Percentiles rank a stretch among this genome's conserved stretches.
Evolutionary conservation across 2,888 invertebrate genomes (phyloP).

Genomic region (Lottia gigantea): DNA sequence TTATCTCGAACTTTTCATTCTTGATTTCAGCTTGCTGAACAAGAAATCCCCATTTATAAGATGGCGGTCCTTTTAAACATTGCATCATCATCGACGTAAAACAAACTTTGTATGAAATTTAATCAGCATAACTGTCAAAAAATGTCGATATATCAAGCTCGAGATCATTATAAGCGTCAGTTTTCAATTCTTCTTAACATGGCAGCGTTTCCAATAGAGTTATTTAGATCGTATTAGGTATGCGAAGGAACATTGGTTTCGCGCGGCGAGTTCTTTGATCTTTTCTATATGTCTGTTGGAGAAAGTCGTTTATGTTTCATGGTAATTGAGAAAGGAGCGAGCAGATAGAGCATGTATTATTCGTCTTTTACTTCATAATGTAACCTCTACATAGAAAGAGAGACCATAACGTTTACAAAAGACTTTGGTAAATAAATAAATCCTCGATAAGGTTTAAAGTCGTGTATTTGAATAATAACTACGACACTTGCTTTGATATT

Average conservation of each 20-base stretch:
- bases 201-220: constrained; percentile 11
- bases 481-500: constrained; percentile 1
- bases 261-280: constrained; percentile 5
- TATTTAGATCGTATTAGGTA: constrained; percentile 9
- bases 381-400: constrained; percentile 5
- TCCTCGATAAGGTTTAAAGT: not conserved
- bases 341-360: constrained; percentile 4
- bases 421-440: constrained; percentile 7
- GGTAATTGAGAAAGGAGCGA: constrained; percentile 9
- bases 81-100: too few species aligned
- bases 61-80: too few species aligned
- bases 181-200: constrained; percentile 5
- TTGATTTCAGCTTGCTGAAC: too few species aligned
- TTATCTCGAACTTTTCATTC: too few species aligned
- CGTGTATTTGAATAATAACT: constrained; percentile 7
- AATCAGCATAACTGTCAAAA: not conserved
- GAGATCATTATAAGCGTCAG: not conserved
- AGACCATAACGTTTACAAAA: constrained; percentile 7
- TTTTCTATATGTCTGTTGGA: constrained; percentile 8
- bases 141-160: constrained; percentile 1
- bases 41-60: too few species aligned
- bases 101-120: too few species aligned
- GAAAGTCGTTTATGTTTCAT: constrained; percentile 11
- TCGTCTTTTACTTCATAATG: constrained; percentile 5
- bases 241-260: constrained; percentile 4